Evolutionary conservation across 2,888 invertebrate genomes (phyloP), one percentile per base, ranked within the genome.

Genomic region (Stramonita haemastoma): DNA sequence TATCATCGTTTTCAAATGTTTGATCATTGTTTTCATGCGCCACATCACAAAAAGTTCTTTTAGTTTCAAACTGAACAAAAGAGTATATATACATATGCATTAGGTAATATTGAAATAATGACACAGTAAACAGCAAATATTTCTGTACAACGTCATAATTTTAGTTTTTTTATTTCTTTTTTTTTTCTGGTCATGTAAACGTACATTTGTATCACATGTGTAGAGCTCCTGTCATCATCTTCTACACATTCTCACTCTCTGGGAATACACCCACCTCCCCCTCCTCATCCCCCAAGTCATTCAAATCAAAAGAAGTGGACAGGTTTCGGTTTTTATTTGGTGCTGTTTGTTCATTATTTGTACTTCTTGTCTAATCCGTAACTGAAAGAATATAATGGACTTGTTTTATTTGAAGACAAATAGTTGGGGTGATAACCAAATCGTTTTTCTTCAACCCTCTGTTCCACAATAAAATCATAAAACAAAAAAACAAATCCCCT

Each of bases 401-500:
- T 73, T 79, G 32, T 32, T 79, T 11, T 2, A 32, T 13, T 79
- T 79, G 8, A 19, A 32, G 19, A 79, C 8, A 32, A 8, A 8
- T 32, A 32, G 32, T 79, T 32, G 79, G 79, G 79, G 8, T 1
- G 15, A 2, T 8, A 79, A 4, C 32, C 1, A 19, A 34, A 13
- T 79, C 26, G 15, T 79, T 79, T 34, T 79, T 34, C 32, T 79
- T 79, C 79, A 79, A 79, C 79, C 34, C 79, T 79, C 32, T 79
- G 79, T 79, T 79, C 79, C 79, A 79, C 34, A 17, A 79, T 79
- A 22, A 79, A 79, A 73, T 26, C 26, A 73, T 2, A 22, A 22
- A 73, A 66, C 26, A 66, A 66, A 26, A 66, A 66, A 66, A 66
- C 66, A 66, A 46, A 46, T 5, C 46, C 46, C 46, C 66, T 1